phyloP scores from a whole-genome alignment of 2,888 invertebrate species.

The Microchrysa polita region DNA sequence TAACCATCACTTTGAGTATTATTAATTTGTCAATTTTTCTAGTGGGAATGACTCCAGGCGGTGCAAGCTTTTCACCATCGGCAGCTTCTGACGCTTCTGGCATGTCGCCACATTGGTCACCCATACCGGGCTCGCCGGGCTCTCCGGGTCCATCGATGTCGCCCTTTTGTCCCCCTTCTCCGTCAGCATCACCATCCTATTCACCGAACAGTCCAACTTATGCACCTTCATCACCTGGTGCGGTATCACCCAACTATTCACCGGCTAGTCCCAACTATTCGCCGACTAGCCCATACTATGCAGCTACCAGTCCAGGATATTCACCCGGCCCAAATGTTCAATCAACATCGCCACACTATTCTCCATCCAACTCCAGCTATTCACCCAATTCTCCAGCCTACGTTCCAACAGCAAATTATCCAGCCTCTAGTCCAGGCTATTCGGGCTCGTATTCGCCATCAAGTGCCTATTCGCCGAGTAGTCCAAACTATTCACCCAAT shows the following conservation, averaged over 20 bases:
- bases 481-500: slow-evolving; percentile 80
- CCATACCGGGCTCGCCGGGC: slow-evolving; percentile 79
- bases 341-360: slow-evolving; percentile 81
- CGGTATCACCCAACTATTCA: slow-evolving; percentile 79
- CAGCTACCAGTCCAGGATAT: slow-evolving; percentile 79
- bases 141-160: slow-evolving; percentile 88
- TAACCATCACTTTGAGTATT: slow-evolving; percentile 66
- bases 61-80: slow-evolving; percentile 96
- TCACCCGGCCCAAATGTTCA: slow-evolving; percentile 77
- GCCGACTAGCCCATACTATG: slow-evolving; percentile 80
- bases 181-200: slow-evolving; percentile 69
- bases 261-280: slow-evolving; percentile 87
- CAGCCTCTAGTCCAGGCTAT: slow-evolving; percentile 72
- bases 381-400: slow-evolving; percentile 82
- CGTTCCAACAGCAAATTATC: slow-evolving; percentile 82
- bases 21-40: slow-evolving; percentile 67
- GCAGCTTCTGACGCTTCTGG: slow-evolving; percentile 94
- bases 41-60: slow-evolving; percentile 91
- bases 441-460: slow-evolving; percentile 71
- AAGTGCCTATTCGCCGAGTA: slow-evolving; percentile 72
- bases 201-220: slow-evolving; percentile 79
- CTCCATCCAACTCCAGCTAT: slow-evolving; percentile 75
- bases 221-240: slow-evolving; percentile 71
- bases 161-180: slow-evolving; percentile 72
- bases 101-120: slow-evolving; percentile 87